Evolutionary conservation across 2,113 vertebrate genomes (phyloP).

Genomic region (Morone chrysops): DNA sequence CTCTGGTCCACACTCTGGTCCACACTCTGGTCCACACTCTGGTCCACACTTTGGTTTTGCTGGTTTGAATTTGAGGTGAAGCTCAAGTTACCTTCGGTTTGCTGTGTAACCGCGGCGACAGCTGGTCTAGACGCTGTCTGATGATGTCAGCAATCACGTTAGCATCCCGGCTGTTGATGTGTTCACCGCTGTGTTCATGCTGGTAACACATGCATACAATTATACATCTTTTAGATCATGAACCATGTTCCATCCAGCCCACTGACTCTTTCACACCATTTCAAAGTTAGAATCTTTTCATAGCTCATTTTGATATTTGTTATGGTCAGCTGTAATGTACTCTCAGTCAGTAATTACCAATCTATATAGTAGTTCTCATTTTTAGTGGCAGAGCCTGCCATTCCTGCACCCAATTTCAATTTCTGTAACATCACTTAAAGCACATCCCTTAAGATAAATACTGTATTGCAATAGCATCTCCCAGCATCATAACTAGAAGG

Average conservation of each 20-base stretch:
- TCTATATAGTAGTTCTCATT: neutral
- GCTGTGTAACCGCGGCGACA: conserved; percentile 81
- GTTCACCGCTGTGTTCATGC: conserved; percentile 78
- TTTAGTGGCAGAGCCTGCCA: too few relatives aligned
- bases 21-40: too few relatives aligned
- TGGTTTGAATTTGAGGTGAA: neutral
- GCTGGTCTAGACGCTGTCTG: conserved; percentile 85
- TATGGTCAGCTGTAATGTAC: neutral
- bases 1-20: too few relatives aligned
- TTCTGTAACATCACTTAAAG: neutral
- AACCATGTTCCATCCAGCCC: too few relatives aligned
- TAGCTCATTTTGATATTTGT: neutral
- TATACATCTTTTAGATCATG: neutral
- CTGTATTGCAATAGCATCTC: neutral
- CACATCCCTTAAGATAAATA: neutral
- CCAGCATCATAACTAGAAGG: too few relatives aligned
- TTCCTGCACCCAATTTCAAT: neutral
- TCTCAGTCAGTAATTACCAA: neutral
- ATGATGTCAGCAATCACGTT: conserved; percentile 87
- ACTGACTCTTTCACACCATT: neutral
- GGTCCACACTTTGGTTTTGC: neutral
- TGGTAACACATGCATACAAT: conserved; percentile 33
- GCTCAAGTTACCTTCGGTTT: conserved; percentile 84
- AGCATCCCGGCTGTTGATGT: conserved; percentile 90
- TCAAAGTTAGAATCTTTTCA: neutral